A percentile compares a stretch with the other conserved stretches of the same genome.
Conservation (phyloP, 1,140 invertebrate species). For the Trypoxylus dichotomus region DNA sequence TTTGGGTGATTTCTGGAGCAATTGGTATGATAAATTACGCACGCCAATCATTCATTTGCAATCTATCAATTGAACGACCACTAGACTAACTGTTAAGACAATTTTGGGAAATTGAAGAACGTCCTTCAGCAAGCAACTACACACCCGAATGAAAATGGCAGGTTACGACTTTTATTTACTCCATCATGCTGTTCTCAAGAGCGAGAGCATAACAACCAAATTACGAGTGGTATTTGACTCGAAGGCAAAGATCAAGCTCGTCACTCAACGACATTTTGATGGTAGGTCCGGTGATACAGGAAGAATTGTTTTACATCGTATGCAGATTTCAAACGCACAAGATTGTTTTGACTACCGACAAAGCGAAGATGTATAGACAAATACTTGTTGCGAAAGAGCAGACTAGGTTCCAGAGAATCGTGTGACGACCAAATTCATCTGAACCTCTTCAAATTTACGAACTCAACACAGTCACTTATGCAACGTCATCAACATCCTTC, state of each 20-base stretch:
- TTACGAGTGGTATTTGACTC: not conserved
- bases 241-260: not conserved
- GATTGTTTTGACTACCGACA: slow-evolving; percentile 52
- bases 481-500: slow-evolving; percentile 37
- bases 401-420: slow-evolving; percentile 40
- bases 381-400: slow-evolving; percentile 46
- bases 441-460: slow-evolving; percentile 40
- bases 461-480: slow-evolving; percentile 46
- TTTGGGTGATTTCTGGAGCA: no score
- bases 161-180: not conserved
- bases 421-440: slow-evolving; percentile 38
- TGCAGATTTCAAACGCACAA: slow-evolving; percentile 51
- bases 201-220: not conserved
- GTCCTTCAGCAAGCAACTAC: not conserved
- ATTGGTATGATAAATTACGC: no score
- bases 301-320: slow-evolving; percentile 47
- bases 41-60: no score
- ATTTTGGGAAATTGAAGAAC: no score
- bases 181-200: not conserved
- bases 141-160: not conserved
- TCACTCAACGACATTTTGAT: not conserved
- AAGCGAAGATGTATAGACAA: slow-evolving; percentile 53
- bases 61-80: no score
- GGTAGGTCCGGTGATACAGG: slow-evolving; percentile 35
- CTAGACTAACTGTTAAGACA: no score